phyloP scores from a whole-genome alignment of 2,888 invertebrate species.

The Tipula helvola region DNA sequence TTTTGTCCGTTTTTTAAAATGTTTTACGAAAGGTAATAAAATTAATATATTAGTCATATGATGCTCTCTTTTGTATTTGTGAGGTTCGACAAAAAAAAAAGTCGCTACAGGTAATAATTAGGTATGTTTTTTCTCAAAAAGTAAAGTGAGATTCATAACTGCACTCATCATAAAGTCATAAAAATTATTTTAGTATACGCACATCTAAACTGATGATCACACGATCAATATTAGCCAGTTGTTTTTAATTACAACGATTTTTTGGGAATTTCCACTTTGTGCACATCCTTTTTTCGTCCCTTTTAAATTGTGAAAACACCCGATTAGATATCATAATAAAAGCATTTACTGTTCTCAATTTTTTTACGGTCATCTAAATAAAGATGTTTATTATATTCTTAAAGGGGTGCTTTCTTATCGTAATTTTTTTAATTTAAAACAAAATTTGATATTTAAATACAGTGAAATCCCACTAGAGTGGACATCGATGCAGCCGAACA shows the following conservation, averaged over 20 bases:
- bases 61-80: neutral
- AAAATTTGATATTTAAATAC: too few relatives aligned
- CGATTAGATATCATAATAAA: neutral
- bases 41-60: neutral
- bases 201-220: neutral
- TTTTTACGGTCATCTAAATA: too few relatives aligned
- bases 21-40: neutral
- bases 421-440: too few relatives aligned
- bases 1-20: neutral
- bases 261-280: neutral
- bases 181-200: neutral
- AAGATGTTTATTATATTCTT: neutral
- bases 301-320: neutral
- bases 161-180: neutral
- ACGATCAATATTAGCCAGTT: neutral
- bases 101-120: neutral
- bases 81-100: neutral
- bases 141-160: neutral
- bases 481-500: too few relatives aligned
- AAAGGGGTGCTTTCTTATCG: too few relatives aligned
- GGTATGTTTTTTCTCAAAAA: neutral
- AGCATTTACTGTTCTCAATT: neutral
- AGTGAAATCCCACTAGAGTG: too few relatives aligned
- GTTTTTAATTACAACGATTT: neutral
- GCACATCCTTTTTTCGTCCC: neutral